Evolutionary conservation across 2,113 vertebrate species (phyloP), one percentile per base, ranked within the genome.

Genomic region (Hemichromis elongatus): DNA sequence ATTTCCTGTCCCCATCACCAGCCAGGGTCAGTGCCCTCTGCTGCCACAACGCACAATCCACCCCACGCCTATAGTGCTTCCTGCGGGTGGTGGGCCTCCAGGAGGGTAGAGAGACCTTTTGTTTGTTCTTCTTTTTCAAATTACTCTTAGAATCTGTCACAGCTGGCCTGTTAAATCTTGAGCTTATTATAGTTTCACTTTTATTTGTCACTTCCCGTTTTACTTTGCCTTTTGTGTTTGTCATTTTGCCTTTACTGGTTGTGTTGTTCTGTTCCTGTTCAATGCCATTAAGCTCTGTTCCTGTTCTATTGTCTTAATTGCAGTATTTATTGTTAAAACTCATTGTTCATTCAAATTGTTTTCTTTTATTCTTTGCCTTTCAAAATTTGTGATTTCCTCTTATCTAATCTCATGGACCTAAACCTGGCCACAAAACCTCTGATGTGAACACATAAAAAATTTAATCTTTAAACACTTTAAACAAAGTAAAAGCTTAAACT

Each of bases 401-500:
- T 33, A 33, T 61, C 28, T 61, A 16, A 28, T 3, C 57, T 61
- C 28, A 33, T 5, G 28, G 28, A 16, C 1, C 28, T 11, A 11
- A 61, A 61, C 28, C 3, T 19, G 28, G 5, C 19, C 28, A 6
- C 28, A 33, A 59, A 33, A 0, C 28, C 28, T 61, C 5, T 61
- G 57, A 61, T 0, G 2, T 3, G 33, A 61, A 59, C 56, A 59
- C 9, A 33, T 4, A 3, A 0, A 26, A 14, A 10, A 5, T 30
- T 30, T 30, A 30, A 4, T 28, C 56, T 33, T 59, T 59, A 59
- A 30, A 30, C 57, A 6, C 28, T 61, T 33, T 19, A 59, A 30
- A 30, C 18, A 59, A 26, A 33, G 0, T 33, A 59, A 28, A 59
- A 59, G 3, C 28, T 59, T 33, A 59, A 59, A 59, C 0, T 0